These are phyloP conservation scores for Gonatopus flavifemur DNA, from an alignment of 1,140 invertebrate species.

Conservation along the genomic window DNA sequence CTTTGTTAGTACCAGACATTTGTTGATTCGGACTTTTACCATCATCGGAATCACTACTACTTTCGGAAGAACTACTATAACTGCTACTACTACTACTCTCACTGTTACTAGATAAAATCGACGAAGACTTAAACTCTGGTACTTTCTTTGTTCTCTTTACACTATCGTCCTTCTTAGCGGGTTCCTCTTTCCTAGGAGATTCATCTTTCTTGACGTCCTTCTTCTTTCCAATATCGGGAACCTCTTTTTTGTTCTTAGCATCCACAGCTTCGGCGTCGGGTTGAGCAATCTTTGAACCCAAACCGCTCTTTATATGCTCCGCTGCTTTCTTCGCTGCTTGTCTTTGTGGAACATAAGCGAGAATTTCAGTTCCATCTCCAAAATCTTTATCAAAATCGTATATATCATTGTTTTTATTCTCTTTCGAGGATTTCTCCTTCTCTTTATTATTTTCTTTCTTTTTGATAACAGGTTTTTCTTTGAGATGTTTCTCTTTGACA, in stretches of 20 bases:
- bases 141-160: slow-evolving; percentile 33
- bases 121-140: slow-evolving; percentile 29
- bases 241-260: slow-evolving; percentile 47
- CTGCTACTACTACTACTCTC: slow-evolving; percentile 44
- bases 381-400: slow-evolving; percentile 68
- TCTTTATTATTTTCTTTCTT: slow-evolving; percentile 43
- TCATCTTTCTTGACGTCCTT: slow-evolving; percentile 44
- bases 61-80: slow-evolving; percentile 48
- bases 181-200: slow-evolving; percentile 40
- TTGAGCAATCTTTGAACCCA: slow-evolving; percentile 63
- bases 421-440: slow-evolving; percentile 45
- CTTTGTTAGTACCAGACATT: slow-evolving; percentile 26
- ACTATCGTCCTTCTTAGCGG: slow-evolving; percentile 42
- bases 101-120: slow-evolving; percentile 39
- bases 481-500: slow-evolving; percentile 44
- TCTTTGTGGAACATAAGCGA: slow-evolving; percentile 84
- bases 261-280: slow-evolving; percentile 36
- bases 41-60: slow-evolving; percentile 52
- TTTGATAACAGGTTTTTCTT: slow-evolving; percentile 46
- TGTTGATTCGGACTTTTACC: slow-evolving; percentile 28
- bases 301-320: slow-evolving; percentile 82
- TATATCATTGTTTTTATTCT: slow-evolving; percentile 56
- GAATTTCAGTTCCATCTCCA: slow-evolving; percentile 68
- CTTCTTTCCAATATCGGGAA: slow-evolving; percentile 43
- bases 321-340: slow-evolving; percentile 90